Conservation (phyloP, 2,113 vertebrate species). For the Rhinoptilus africanus region DNA sequence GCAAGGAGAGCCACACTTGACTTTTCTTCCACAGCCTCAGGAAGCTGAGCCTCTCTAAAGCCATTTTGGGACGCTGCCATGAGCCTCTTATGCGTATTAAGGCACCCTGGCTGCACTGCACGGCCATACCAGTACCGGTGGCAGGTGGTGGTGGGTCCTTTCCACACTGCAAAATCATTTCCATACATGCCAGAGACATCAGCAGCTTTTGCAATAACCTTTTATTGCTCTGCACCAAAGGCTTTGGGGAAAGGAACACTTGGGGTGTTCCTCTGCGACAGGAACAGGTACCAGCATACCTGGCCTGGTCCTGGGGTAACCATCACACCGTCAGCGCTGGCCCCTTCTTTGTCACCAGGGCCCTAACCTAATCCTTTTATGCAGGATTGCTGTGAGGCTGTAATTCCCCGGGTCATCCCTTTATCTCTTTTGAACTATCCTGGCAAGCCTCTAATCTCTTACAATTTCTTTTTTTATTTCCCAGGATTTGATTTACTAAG, state of each 20-base stretch:
- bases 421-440: constrained; percentile 21
- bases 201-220: background rate
- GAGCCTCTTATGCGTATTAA: background rate
- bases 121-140: background rate
- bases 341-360: background rate
- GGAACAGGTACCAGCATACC: background rate
- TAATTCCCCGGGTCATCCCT: constrained; percentile 15
- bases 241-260: background rate
- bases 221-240: background rate
- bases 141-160: background rate
- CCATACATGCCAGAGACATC: background rate
- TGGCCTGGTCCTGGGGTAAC: background rate
- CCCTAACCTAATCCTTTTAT: background rate
- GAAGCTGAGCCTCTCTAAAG: background rate
- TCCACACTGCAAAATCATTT: background rate
- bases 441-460: background rate
- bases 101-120: background rate
- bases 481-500: background rate
- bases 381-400: background rate
- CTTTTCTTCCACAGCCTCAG: background rate
- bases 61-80: background rate
- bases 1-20: background rate
- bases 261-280: background rate
- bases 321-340: background rate
- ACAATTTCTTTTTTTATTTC: background rate